A percentile compares a stretch with the other conserved stretches of the same genome.
Conservation (phyloP, 2,888 invertebrate species). For the Polietes domitor region DNA sequence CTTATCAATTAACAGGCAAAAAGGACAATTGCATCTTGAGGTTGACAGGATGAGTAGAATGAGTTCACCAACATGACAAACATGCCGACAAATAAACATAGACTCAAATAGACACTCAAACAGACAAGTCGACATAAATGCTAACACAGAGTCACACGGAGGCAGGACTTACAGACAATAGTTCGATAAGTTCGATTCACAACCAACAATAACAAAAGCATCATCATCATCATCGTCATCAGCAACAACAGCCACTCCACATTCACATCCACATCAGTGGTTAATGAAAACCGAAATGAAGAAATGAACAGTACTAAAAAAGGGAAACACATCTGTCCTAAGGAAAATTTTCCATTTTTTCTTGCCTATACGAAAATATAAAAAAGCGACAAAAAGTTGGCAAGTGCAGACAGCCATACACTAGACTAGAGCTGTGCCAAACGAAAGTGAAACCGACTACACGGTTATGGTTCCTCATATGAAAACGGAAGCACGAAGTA, state of each 20-base stretch:
- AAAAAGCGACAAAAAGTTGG: slow-evolving; percentile 7
- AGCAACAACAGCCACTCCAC: neutral
- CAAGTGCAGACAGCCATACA: slow-evolving; percentile 2
- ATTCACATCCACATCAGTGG: slow-evolving; percentile 37
- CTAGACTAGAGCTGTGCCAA: neutral
- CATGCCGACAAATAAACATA: slow-evolving; percentile 62
- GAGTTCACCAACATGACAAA: slow-evolving; percentile 54
- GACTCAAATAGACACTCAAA: slow-evolving; percentile 48
- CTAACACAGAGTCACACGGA: slow-evolving; percentile 12
- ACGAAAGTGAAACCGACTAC: too few species aligned
- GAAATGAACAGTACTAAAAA: slow-evolving; percentile 22
- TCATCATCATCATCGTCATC: neutral
- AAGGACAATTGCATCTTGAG: slow-evolving; percentile 58
- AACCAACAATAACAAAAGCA: slow-evolving; percentile 37
- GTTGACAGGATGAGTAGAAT: slow-evolving; percentile 37
- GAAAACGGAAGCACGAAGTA: too few species aligned
- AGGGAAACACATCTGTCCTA: slow-evolving; percentile 57
- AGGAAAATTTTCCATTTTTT: slow-evolving; percentile 49
- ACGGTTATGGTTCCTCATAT: too few species aligned
- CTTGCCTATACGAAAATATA: slow-evolving; percentile 4
- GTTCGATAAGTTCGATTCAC: slow-evolving; percentile 57
- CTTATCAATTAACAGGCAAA: slow-evolving; percentile 59
- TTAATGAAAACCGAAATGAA: slow-evolving; percentile 45
- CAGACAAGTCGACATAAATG: slow-evolving; percentile 32
- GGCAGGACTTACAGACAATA: slow-evolving; percentile 31